Conservation (phyloP, 2,797 vertebrate species). For the Ataeniobius toweri region DNA sequence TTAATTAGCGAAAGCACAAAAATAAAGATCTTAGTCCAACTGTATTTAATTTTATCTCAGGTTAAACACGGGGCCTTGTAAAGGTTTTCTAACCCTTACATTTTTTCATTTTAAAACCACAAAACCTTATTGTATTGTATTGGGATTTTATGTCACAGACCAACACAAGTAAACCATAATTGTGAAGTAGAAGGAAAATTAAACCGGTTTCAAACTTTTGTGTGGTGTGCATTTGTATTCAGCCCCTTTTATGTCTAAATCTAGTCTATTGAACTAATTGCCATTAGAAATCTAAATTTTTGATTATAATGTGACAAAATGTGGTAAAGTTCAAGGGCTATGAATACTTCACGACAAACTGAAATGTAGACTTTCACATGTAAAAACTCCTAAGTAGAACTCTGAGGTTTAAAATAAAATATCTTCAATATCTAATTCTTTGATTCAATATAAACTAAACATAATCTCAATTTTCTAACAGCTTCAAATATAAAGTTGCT, state of each 20-base stretch:
- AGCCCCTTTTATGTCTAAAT: not conserved
- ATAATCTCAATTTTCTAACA: not conserved
- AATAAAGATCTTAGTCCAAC: not conserved
- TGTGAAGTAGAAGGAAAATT: not conserved
- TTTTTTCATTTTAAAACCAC: not conserved
- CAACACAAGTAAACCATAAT: no score
- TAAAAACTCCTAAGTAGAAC: not conserved
- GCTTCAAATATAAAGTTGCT: not conserved
- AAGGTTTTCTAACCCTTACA: not conserved
- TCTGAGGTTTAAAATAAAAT: not conserved
- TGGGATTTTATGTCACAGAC: not conserved
- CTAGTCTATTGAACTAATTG: not conserved
- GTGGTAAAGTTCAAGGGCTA: no score
- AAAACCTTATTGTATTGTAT: not conserved
- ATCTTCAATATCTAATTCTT: not conserved
- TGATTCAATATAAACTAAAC: not conserved
- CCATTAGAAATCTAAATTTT: not conserved
- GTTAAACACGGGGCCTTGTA: not conserved
- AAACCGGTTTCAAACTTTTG: not conserved
- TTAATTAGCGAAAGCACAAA: not conserved
- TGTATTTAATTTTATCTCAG: not conserved
- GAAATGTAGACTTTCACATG: not conserved
- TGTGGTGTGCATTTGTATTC: not conserved
- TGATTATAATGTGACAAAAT: not conserved
- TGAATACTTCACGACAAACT: not conserved